Base-by-base conservation (phyloP, 2,113 vertebrate species). In the Tragulus kanchil region DNA sequence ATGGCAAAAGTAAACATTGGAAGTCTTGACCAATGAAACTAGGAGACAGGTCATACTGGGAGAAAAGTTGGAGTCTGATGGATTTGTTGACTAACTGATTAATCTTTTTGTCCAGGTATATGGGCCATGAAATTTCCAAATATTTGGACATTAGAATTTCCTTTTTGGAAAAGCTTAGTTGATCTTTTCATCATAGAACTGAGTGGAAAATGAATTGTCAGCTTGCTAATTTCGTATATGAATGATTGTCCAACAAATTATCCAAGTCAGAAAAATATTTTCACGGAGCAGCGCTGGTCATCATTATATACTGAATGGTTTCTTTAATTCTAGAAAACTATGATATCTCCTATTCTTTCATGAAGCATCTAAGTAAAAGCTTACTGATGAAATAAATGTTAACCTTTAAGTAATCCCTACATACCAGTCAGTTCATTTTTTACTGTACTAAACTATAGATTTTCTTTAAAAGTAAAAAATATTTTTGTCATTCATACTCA, bases 401-500 rank as follows among this genome's bases (percentile, higher is more conserved):
- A 52, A 52, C 52, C 52, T 96, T 79, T 52, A 85, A 88, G 11
- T 71, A 78, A 71, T 58, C 26, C 16, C 8, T 25, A 64, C 2
- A 36, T 50, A 56, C 8, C 11, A 79, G 2, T 88, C 67, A 85
- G 3, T 25, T 89, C 19, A 26, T 71, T 71, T 73, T 93, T 17
- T 62, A 75, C 65, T 84, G 83, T 50, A 69, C 42, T 75, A 89
- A 85, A 83, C 50, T 91, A 78, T 50, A 79, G 15, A 96, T 89
- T 96, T 96, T 94, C 17, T 90, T 92, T 73, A 78, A 86, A 75
- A 56, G 31, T 79, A 64, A 84, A 36, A 86, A 97, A 71, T 25
- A n/a, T 67, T 85, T 89, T 95, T 96, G 81, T 92, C 93, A 96
- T 85, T 98, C 92, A 73, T 42, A 9, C n/a, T 93, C 91, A 78